These are phyloP conservation scores for Neogobius melanostomus DNA, from an alignment of 2,113 vertebrate genomes.

Conservation along the genomic window DNA sequence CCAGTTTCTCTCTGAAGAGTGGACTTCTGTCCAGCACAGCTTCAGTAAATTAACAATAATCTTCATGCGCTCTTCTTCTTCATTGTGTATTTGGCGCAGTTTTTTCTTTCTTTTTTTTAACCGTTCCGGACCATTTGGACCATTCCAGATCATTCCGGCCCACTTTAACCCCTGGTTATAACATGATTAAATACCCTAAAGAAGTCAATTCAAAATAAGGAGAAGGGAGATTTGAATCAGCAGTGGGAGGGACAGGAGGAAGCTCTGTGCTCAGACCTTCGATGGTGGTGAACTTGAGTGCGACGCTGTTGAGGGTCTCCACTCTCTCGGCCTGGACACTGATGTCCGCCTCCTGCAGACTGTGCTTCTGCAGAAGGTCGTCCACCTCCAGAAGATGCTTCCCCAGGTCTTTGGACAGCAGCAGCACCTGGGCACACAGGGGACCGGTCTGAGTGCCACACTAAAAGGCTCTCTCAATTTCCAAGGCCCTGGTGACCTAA, in stretches of 20 bases:
- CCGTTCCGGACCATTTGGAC: too few species aligned
- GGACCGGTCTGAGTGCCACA: not conserved
- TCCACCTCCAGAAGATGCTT: constrained; percentile 94
- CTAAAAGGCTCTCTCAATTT: too few species aligned
- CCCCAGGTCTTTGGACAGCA: constrained; percentile 88
- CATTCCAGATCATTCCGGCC: too few species aligned
- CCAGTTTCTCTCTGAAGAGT: too few species aligned
- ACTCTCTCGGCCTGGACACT: constrained; percentile 87
- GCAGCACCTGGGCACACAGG: constrained; percentile 70
- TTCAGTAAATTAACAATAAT: too few species aligned
- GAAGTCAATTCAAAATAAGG: not conserved
- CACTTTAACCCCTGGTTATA: too few species aligned
- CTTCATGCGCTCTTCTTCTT: too few species aligned
- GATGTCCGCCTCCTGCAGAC: constrained; percentile 89
- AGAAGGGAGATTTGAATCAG: not conserved
- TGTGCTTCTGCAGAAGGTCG: constrained; percentile 92
- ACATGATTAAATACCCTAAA: not conserved
- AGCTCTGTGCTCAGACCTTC: constrained; percentile 73
- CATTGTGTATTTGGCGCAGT: too few species aligned
- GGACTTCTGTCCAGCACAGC: too few species aligned
- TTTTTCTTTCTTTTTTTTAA: too few species aligned
- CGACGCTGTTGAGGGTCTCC: constrained; percentile 83
- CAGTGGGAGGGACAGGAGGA: not conserved
- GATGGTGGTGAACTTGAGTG: constrained; percentile 87
- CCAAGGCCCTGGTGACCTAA: too few species aligned